Evolutionary conservation across 2,797 vertebrate genomes (phyloP), one percentile per base, ranked within the genome.

Genomic region (Onychomys torridus): DNA sequence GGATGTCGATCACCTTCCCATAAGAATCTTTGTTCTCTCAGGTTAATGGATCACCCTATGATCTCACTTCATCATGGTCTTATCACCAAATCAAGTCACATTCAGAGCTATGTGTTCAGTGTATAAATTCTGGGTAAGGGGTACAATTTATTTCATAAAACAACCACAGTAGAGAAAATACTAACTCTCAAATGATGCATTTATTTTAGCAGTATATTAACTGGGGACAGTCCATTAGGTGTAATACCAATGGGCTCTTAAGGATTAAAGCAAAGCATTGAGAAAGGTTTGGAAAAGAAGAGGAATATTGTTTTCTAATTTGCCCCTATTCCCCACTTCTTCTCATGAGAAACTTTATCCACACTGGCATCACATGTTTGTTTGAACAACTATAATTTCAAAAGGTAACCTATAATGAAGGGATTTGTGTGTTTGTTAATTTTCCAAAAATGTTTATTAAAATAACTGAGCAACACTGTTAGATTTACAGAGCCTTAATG

Each of bases 281-380:
- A 43, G 57, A 16, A 83, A 63, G 34, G 27, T 43, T 43, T 81
- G 27, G 16, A 12, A 43, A 69, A 43, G 21, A 6, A 67, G 52
- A 27, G 9, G 1, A n/a, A n/a, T n/a, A n/a, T n/a, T n/a, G n/a
- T n/a, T n/a, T n/a, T n/a, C n/a, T n/a, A n/a, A n/a, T n/a, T n/a
- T n/a, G n/a, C n/a, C n/a, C n/a, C n/a, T n/a, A n/a, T n/a, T n/a
- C n/a, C 13, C 6, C 46, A 71, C 4, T 27, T 25, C 32, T 25
- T 21, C 12, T 59, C 21, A 67, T 2, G 6, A 78, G 11, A 59
- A 84, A 10, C 2, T 49, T 43, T 40, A 37, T 55, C 40, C 5
- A 78, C 1, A 34, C 0, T 9, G 21, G 0, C 14, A 16, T 55
- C 5, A 2, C 8, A 69, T 21, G 0, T 7, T 16, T 52, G 16